phyloP scores from a whole-genome alignment of 2,888 invertebrate species.

The Thymelicus acteon region DNA sequence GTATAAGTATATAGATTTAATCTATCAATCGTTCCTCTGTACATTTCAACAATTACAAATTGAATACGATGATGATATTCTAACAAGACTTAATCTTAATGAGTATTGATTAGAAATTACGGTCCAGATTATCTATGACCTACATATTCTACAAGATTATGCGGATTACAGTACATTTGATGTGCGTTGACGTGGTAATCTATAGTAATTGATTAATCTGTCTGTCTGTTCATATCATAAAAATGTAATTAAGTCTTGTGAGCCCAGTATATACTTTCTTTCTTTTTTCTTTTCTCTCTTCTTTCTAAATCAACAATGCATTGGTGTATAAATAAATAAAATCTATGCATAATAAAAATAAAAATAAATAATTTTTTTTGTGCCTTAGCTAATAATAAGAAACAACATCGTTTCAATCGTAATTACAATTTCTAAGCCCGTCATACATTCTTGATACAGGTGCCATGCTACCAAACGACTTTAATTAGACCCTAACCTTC shows the following conservation, averaged over 20 bases:
- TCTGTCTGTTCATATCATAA: not conserved
- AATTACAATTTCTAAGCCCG: too few relatives aligned
- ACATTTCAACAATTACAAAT: too few relatives aligned
- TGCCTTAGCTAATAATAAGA: too few relatives aligned
- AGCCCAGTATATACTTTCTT: too few relatives aligned
- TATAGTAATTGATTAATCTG: not conserved
- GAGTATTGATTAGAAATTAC: constrained; percentile 1
- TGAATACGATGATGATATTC: not conserved
- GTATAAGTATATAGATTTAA: too few relatives aligned
- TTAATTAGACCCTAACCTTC: constrained; percentile 38
- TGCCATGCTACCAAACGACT: constrained; percentile 8
- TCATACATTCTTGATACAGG: constrained; percentile 4
- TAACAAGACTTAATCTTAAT: not conserved
- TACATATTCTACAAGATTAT: not conserved
- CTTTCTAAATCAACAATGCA: too few relatives aligned
- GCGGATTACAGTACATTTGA: not conserved
- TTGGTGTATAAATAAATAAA: too few relatives aligned
- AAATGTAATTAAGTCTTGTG: too few relatives aligned
- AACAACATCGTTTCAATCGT: too few relatives aligned
- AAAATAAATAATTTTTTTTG: too few relatives aligned
- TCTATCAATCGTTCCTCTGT: too few relatives aligned
- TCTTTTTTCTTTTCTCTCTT: not conserved
- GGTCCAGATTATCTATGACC: not conserved
- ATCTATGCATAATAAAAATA: too few relatives aligned
- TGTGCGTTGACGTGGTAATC: constrained; percentile 11